Percentiles rank a stretch among this genome's conserved stretches.
Evolutionary conservation across 2,888 invertebrate species (phyloP).

Genomic region (Lycocerus yunnanus): DNA sequence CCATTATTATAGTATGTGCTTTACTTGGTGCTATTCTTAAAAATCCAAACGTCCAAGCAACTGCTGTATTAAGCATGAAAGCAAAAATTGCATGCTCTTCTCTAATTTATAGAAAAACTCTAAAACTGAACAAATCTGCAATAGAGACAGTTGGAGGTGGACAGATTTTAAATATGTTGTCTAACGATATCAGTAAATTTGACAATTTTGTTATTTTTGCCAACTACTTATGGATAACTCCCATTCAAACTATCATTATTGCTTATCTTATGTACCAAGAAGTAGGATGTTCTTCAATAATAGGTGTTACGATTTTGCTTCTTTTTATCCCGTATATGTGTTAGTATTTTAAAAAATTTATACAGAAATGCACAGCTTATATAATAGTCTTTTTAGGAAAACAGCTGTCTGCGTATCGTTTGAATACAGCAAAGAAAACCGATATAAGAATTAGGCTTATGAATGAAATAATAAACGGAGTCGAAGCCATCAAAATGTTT

Average conservation of each 20-base stretch:
- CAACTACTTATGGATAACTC: slow-evolving; percentile 81
- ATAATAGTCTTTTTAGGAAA: slow-evolving; percentile 6
- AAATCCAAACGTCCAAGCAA: slow-evolving; percentile 58
- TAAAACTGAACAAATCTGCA: slow-evolving; percentile 77
- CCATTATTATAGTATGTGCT: neutral
- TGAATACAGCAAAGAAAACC: slow-evolving; percentile 81
- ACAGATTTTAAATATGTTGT: neutral
- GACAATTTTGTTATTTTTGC: slow-evolving; percentile 79
- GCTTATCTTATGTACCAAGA: slow-evolving; percentile 68
- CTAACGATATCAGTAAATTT: slow-evolving; percentile 62
- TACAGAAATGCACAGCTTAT: no score
- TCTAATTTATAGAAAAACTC: slow-evolving; percentile 77
- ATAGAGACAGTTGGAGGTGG: slow-evolving; percentile 55
- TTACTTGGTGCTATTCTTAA: neutral
- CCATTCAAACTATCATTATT: slow-evolving; percentile 62
- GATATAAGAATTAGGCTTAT: slow-evolving; percentile 90
- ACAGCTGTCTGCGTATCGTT: slow-evolving; percentile 49
- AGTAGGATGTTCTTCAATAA: slow-evolving; percentile 59
- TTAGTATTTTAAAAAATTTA: slow-evolving; percentile 41
- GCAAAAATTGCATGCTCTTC: slow-evolving; percentile 81
- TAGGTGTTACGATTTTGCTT: slow-evolving; percentile 60
- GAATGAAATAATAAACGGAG: slow-evolving; percentile 86
- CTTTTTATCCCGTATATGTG: slow-evolving; percentile 57
- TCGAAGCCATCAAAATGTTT: slow-evolving; percentile 75
- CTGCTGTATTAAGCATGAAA: slow-evolving; percentile 82